Evolutionary conservation across 2,113 vertebrate genomes (phyloP).

Genomic region (Paraplagusia blochii): DNA sequence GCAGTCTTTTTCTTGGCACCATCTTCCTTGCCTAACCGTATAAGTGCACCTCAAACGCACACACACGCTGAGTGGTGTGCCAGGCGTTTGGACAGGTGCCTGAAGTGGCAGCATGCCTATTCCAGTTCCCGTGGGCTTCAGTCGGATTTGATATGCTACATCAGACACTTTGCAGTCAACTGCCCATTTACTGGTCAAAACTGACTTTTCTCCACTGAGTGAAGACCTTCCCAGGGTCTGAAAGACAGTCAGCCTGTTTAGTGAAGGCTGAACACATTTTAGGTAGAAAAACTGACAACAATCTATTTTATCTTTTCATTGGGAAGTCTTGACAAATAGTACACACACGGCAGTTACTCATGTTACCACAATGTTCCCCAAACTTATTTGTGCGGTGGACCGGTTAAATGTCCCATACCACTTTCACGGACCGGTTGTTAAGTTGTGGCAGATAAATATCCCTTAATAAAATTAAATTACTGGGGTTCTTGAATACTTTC

Average conservation of each 20-base stretch:
- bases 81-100: constrained; percentile 62
- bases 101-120: constrained; percentile 49
- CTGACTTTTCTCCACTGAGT: constrained; percentile 37
- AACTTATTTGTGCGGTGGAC: too few species aligned
- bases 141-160: constrained; percentile 59
- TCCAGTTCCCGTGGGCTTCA: constrained; percentile 37
- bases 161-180: constrained; percentile 45
- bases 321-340: constrained; percentile 42
- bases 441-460: too few species aligned
- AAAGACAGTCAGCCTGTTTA: constrained; percentile 69
- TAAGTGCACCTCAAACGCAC: constrained; percentile 53
- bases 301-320: constrained; percentile 34
- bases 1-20: constrained; percentile 51
- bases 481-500: too few species aligned
- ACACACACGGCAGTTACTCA: neutral
- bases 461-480: too few species aligned
- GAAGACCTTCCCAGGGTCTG: constrained; percentile 52
- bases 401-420: too few species aligned
- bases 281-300: constrained; percentile 32
- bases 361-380: too few species aligned
- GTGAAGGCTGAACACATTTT: constrained; percentile 46
- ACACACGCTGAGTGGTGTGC: constrained; percentile 30
- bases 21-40: constrained; percentile 24
- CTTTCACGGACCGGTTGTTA: too few species aligned
- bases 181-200: constrained; percentile 32